phyloP scores from a whole-genome alignment of 1,140 invertebrate genomes.

The Camponotus pennsylvanicus region DNA sequence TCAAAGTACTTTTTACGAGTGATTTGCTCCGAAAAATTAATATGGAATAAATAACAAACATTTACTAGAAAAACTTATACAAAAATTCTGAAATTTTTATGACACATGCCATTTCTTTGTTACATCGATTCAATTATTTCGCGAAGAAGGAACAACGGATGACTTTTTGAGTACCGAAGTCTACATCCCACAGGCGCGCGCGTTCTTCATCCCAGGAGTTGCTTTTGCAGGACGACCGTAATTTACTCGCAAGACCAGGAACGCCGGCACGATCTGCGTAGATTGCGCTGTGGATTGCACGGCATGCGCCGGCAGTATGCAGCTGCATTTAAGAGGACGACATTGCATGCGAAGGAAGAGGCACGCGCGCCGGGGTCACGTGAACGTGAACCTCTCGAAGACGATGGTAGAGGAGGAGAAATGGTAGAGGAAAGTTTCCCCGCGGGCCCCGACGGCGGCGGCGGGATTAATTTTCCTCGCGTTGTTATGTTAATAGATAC shows the following conservation, averaged over 20 bases:
- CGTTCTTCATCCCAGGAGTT: not conserved
- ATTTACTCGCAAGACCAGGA: constrained; percentile 29
- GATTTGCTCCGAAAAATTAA: not conserved
- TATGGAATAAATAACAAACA: not conserved
- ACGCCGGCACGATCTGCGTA: constrained; percentile 8
- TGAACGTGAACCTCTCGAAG: constrained; percentile 67
- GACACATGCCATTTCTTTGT: not conserved
- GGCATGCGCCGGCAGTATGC: constrained; percentile 55
- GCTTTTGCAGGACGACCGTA: not conserved
- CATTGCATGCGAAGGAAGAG: constrained; percentile 59
- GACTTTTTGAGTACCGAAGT: not conserved
- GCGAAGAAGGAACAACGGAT: not conserved
- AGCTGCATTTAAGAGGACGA: constrained; percentile 45
- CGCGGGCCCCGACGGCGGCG: constrained; percentile 34
- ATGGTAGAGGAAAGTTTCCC: constrained; percentile 69
- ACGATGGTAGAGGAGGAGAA: constrained; percentile 34
- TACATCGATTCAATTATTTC: not conserved
- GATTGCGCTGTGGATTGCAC: constrained; percentile 20
- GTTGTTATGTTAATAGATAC: constrained; percentile 80
- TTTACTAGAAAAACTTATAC: not conserved
- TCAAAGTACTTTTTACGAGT: not conserved
- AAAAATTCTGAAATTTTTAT: not conserved
- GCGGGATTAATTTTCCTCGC: constrained; percentile 76
- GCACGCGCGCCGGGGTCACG: constrained; percentile 75
- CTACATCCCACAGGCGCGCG: not conserved